Base-by-base conservation (phyloP, 2,113 vertebrate genomes). In the Capricornis sumatraensis region DNA sequence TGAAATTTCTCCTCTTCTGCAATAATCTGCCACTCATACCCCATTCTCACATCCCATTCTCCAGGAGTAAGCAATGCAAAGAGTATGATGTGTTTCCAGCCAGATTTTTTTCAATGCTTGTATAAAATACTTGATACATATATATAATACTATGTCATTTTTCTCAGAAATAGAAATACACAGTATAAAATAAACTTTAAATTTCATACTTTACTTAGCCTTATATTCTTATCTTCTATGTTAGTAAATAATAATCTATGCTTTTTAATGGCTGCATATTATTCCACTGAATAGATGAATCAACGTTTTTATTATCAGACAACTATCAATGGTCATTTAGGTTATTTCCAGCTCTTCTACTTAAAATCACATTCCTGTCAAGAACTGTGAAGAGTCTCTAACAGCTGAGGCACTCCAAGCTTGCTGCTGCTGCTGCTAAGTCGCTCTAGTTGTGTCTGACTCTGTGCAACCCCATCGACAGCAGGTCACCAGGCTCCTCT, bases 321-420 rank as follows among this genome's bases (percentile, higher is more conserved):
- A 9, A 40, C 19, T 17, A 76, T 45, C 30, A 62, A 78, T 33
- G 55, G 28, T 16, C 4, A 33, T 45, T 67, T 83, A 58, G 43
- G 14, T n/a, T 92, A 52, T 85, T 81, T 64, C 2, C 16, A 84
- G 21, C 19, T 76, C 84, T 94, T 78, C 74, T 96, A n/a, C 36
- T 14, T 55, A 67, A 47, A 89, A 57, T 74, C 27, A 78, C 40
- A 67, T 53, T 83, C 15, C n/a, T 79, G 5, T 78, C 40, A 84
- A 88, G 55, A 94, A 95, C 2, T 52, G 17, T n/a, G 28, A 57
- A 55, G 0, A 11, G 33, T 36, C 40, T 67, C 19, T 13, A 27
- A 60, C 36, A 76, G 9, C 28, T 19, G 11, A 47, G 6, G 4
- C 6, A 52, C 1, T 10, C 43, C 23, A 95, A 82, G 3, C 25